Base-by-base conservation (phyloP, 2,888 invertebrate species). In the Sericinus montela region DNA sequence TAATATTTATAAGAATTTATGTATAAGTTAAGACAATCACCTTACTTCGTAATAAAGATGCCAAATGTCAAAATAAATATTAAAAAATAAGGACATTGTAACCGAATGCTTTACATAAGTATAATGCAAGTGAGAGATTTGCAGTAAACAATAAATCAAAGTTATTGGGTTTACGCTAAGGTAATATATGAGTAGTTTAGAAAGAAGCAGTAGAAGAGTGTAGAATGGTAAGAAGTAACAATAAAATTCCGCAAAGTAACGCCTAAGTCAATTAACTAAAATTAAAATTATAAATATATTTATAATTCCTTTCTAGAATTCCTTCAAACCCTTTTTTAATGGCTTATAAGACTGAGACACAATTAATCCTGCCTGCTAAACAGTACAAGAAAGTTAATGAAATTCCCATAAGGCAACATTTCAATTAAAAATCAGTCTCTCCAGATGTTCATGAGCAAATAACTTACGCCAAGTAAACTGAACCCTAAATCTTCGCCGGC, bases 361-460 rank as follows among this genome's bases (percentile, higher is more conserved):
- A 53, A 37, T 49, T 44, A 50, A 51, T 48, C 45, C 44, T 19
- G 52, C 57, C 54, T 53, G 53, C 19, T 19, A 19, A 19, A 2
- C 19, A 48, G 48, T 35, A 53, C 54, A 51, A 48, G 35, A 50
- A 19, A 19, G 47, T 54, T 57, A 65, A 67, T 67, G 66, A 74
- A 72, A 68, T 73, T 75, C 72, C 65, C 70, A 69, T 63, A 63
- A 69, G 64, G 71, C 69, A 71, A 75, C 74, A 75, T 77, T 80
- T 75, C 80, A 76, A 75, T 78, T 73, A 75, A 69, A 75, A 76
- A 75, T 75, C 70, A 68, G 69, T 68, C 72, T 75, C 76, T 74
- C 76, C 84, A 83, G 82, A 82, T 85, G 85, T 82, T 85, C 77
- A 74, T 75, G 75, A 76, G 72, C 74, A 74, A 80, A 83, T 84